phyloP scores from a whole-genome alignment of 2,888 invertebrate species.

The Luperina testacea region DNA sequence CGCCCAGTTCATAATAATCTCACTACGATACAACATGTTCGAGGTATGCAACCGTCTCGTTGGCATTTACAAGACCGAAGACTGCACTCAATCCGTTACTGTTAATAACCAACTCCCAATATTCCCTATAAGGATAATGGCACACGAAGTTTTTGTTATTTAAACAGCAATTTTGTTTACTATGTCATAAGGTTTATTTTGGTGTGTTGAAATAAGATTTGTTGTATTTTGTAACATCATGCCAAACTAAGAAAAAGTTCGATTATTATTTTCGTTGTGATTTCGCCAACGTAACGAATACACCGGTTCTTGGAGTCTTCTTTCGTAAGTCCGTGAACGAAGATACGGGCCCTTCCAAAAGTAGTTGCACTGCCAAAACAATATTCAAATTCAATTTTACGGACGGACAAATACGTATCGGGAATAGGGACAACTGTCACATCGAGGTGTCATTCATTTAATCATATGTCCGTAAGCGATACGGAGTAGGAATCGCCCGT shows the following conservation, averaged over 20 bases:
- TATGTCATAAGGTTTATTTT: background rate
- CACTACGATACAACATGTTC: slow-evolving; percentile 99
- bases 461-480: background rate
- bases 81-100: slow-evolving; percentile 95
- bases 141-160: slow-evolving; percentile 29
- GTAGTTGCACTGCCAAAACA: background rate
- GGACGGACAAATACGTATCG: background rate
- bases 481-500: too few species aligned
- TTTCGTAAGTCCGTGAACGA: background rate
- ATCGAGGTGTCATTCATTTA: background rate
- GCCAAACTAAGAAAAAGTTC: background rate
- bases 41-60: slow-evolving; percentile 97
- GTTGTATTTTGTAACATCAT: background rate
- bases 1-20: slow-evolving; percentile 99
- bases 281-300: slow-evolving; percentile 1
- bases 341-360: background rate
- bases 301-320: background rate
- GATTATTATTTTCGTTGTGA: background rate
- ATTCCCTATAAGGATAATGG: slow-evolving; percentile 65
- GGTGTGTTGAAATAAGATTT: background rate
- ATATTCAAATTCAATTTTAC: too few species aligned
- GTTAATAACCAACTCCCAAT: slow-evolving; percentile 88
- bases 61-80: slow-evolving; percentile 98
- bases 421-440: background rate
- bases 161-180: slow-evolving; percentile 28